phyloP scores from a whole-genome alignment of 1,140 invertebrate genomes.

The Oppia nitens region DNA sequence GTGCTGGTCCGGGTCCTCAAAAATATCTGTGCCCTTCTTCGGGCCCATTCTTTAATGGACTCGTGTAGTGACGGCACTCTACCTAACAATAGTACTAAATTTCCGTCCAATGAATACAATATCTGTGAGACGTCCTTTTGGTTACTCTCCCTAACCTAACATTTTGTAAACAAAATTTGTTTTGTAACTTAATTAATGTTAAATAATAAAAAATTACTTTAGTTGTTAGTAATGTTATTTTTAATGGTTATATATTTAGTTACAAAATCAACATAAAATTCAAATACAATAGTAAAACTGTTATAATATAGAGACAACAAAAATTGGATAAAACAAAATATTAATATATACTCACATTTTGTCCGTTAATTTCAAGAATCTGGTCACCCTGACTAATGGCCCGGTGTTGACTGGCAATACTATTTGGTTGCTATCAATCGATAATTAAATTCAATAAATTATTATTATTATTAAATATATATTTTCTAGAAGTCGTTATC shows the following conservation, averaged over 20 bases:
- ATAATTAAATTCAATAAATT: too few species aligned
- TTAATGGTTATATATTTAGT: too few species aligned
- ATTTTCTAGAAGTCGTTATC: too few species aligned
- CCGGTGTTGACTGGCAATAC: constrained; percentile 20
- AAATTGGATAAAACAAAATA: too few species aligned
- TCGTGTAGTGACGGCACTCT: constrained; percentile 19
- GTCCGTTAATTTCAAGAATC: constrained; percentile 24
- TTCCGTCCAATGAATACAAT: constrained; percentile 21
- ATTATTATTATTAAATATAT: too few species aligned
- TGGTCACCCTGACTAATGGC: constrained; percentile 22
- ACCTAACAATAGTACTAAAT: constrained; percentile 23
- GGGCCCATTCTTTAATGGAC: constrained; percentile 24
- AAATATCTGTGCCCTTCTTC: constrained; percentile 21
- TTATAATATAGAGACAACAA: too few species aligned
- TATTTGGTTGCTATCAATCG: constrained; percentile 25
- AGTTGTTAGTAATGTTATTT: too few species aligned
- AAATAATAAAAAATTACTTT: too few species aligned
- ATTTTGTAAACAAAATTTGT: too few species aligned
- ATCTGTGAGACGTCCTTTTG: constrained; percentile 24
- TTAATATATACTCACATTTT: constrained; percentile 14
- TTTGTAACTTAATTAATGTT: too few species aligned
- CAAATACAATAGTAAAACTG: too few species aligned
- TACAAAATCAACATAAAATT: too few species aligned
- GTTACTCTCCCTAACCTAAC: constrained; percentile 21
- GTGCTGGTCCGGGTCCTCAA: constrained; percentile 22